Evolutionary conservation across 2,113 vertebrate species (phyloP).

Genomic region (Saiga tatarica): DNA sequence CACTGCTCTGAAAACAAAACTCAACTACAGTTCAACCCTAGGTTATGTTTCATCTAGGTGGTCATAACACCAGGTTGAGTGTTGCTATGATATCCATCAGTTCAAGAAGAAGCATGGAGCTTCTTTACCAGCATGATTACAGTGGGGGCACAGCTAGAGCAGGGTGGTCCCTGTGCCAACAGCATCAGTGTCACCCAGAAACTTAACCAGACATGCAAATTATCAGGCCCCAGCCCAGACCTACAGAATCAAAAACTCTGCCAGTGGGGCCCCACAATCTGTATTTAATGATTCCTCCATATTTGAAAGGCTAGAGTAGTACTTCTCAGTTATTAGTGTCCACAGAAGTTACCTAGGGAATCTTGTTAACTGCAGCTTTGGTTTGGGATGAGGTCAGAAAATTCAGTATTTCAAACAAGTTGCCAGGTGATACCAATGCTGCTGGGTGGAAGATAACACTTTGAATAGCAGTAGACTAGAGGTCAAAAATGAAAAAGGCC

Average conservation of each 20-base stretch:
- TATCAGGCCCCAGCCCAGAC: background rate
- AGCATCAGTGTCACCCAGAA: background rate
- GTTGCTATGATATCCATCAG: background rate
- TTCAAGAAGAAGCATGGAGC: background rate
- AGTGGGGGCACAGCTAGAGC: background rate
- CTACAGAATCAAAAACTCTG: background rate
- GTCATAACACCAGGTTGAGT: background rate
- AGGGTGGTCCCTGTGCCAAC: background rate
- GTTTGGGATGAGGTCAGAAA: background rate
- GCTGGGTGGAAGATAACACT: background rate
- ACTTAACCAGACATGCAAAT: background rate
- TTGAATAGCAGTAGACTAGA: background rate
- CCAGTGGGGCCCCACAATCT: background rate
- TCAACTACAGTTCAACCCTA: background rate
- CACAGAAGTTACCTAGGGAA: background rate
- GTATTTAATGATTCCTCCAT: background rate
- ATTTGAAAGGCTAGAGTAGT: background rate
- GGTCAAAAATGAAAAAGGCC: background rate
- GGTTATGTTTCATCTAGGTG: background rate
- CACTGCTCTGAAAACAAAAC: background rate
- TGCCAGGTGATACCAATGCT: background rate
- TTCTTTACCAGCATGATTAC: too few relatives aligned
- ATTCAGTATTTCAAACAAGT: background rate
- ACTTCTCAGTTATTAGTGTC: background rate
- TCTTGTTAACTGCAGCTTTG: background rate